A percentile compares a stretch with the other conserved stretches of the same genome.
These are phyloP conservation scores for Cochlearius cochlearius DNA, from an alignment of 2,113 vertebrate genomes.

Conservation along the genomic window DNA sequence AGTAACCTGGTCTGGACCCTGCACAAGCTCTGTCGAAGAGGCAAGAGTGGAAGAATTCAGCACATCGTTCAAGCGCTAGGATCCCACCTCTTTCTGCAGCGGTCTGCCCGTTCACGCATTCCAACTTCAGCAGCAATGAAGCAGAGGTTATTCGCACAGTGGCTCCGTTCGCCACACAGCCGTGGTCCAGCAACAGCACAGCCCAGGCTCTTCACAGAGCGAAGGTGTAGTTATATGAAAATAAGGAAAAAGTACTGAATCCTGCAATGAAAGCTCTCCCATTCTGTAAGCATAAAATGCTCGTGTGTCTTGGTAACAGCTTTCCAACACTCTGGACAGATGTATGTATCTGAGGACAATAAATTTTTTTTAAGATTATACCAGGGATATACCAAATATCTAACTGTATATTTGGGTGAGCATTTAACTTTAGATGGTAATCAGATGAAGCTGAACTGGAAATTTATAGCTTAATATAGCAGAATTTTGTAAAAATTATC, in stretches of 20 bases:
- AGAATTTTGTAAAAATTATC: constrained; percentile 10
- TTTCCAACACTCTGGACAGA: background rate
- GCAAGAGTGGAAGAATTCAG: background rate
- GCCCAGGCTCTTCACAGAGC: background rate
- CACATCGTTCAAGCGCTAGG: fast-evolving
- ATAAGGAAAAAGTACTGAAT: background rate
- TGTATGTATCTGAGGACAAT: background rate
- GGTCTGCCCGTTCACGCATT: too few species aligned
- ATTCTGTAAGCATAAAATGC: background rate
- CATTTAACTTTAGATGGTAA: background rate
- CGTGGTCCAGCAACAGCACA: background rate
- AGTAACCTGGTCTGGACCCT: background rate
- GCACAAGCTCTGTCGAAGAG: background rate
- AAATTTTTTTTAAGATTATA: background rate
- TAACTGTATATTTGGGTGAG: background rate
- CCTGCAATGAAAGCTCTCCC: background rate
- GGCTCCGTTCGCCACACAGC: background rate
- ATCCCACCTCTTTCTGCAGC: background rate
- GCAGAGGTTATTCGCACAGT: fast-evolving
- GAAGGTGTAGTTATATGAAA: background rate
- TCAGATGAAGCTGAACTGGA: background rate
- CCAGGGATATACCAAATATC: background rate
- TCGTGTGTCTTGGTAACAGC: background rate
- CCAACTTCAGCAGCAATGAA: fast-evolving
- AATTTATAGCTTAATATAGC: background rate